phyloP scores from a whole-genome alignment of 2,113 vertebrate species.

The Struthio camelus region DNA sequence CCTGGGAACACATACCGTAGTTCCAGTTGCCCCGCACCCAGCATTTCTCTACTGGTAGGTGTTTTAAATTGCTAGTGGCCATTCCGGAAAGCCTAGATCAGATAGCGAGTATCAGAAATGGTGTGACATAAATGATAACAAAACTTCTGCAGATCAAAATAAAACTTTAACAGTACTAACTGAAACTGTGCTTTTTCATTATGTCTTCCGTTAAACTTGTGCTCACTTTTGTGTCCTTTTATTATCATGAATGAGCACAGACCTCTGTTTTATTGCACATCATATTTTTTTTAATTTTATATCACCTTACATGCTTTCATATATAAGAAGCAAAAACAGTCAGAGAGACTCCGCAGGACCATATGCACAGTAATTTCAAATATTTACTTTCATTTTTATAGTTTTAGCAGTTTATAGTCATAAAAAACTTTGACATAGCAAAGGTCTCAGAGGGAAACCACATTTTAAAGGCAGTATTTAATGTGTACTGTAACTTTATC shows the following conservation, averaged over 20 bases:
- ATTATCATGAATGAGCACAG: not conserved
- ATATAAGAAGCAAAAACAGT: not conserved
- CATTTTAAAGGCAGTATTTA: not conserved
- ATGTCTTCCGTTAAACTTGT: not conserved
- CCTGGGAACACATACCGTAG: accelerated
- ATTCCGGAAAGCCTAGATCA: not conserved
- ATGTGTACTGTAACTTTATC: not conserved
- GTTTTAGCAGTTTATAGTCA: not conserved
- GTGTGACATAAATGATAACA: not conserved
- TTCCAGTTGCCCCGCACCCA: not conserved
- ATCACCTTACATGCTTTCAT: not conserved
- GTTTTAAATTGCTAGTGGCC: not conserved
- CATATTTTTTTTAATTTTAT: not conserved
- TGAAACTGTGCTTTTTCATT: not conserved
- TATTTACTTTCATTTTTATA: not conserved
- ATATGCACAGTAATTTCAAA: not conserved
- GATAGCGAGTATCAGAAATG: not conserved
- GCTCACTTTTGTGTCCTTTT: not conserved
- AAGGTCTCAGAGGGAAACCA: not conserved
- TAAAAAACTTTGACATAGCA: not conserved
- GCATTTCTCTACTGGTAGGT: not conserved
- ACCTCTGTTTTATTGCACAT: not conserved
- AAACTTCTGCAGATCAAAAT: not conserved
- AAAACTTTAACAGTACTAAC: not conserved
- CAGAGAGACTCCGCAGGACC: not conserved